Evolutionary conservation across 2,797 vertebrate genomes (phyloP).

Genomic region (Cygnus olor): DNA sequence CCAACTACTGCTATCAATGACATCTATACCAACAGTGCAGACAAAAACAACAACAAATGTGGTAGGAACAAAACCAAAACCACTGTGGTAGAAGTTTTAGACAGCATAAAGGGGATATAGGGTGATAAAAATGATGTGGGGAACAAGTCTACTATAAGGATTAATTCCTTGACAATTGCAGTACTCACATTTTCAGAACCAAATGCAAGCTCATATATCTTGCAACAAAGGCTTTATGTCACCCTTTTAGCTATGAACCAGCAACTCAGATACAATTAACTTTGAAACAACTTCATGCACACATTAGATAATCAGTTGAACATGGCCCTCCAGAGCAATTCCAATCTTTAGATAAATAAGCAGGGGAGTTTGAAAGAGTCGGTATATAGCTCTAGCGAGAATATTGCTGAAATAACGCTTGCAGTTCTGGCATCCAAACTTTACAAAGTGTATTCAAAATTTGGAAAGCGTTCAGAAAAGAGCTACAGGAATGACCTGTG

Average conservation of each 20-base stretch:
- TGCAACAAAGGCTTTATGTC: constrained; percentile 11
- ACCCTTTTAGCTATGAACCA: constrained; percentile 4
- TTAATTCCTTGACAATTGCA: not conserved
- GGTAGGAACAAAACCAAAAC: not conserved
- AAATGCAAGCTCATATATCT: not conserved
- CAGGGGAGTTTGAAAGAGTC: constrained; percentile 24
- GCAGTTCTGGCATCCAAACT: constrained; percentile 45
- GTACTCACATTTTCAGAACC: not conserved
- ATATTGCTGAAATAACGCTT: constrained; percentile 42
- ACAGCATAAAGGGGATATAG: not conserved
- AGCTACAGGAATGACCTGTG: constrained; percentile 39
- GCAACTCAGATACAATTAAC: constrained; percentile 33
- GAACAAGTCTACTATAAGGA: not conserved
- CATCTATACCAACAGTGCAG: not conserved
- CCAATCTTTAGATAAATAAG: constrained; percentile 53
- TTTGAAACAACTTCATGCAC: constrained; percentile 16
- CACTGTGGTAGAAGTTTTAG: not conserved
- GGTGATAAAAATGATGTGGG: not conserved
- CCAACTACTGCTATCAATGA: not conserved
- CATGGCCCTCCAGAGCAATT: constrained; percentile 25
- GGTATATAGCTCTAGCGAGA: constrained; percentile 37
- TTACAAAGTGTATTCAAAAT: constrained; percentile 1
- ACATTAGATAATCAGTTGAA: constrained; percentile 37
- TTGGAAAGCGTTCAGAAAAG: constrained; percentile 55
- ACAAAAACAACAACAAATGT: not conserved